Conservation (phyloP, 2,888 invertebrate species). For the Octodonta nipae region DNA sequence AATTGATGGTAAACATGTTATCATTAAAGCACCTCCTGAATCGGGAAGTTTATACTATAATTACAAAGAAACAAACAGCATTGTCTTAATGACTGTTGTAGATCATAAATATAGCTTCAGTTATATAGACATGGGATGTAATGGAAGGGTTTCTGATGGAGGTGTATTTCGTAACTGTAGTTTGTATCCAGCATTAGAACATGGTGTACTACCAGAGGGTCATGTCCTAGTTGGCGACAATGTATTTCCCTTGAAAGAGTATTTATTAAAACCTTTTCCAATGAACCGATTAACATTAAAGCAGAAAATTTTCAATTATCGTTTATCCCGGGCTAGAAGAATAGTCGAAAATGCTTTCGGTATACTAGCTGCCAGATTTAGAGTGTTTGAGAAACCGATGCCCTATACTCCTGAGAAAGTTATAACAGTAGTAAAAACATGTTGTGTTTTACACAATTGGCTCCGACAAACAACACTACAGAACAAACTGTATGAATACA, state of each 20-base stretch:
- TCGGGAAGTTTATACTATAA: conserved; percentile 1
- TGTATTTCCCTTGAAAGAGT: conserved; percentile 15
- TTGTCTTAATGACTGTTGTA: neutral
- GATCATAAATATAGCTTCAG: neutral
- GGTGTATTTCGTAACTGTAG: conserved; percentile 12
- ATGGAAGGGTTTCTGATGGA: conserved; percentile 14
- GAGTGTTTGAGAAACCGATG: conserved; percentile 8
- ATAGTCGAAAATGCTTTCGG: conserved; percentile 10
- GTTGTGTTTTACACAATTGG: conserved; percentile 4
- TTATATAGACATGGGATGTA: conserved; percentile 14
- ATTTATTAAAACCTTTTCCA: conserved; percentile 12
- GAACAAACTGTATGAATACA: neutral
- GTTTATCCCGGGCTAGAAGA: conserved; percentile 7
- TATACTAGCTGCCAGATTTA: conserved; percentile 7
- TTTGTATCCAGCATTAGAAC: conserved; percentile 8
- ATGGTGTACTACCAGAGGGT: conserved; percentile 8
- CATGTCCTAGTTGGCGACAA: conserved; percentile 16
- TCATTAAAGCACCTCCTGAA: neutral
- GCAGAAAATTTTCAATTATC: conserved; percentile 7
- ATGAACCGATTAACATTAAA: conserved; percentile 2
- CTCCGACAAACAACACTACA: neutral
- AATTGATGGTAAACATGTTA: neutral
- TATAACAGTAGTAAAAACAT: conserved; percentile 1
- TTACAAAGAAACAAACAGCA: neutral
- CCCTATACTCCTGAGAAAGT: conserved; percentile 5